Base-by-base conservation (phyloP, 1,140 invertebrate species). In the Drosophila ohnishii region DNA sequence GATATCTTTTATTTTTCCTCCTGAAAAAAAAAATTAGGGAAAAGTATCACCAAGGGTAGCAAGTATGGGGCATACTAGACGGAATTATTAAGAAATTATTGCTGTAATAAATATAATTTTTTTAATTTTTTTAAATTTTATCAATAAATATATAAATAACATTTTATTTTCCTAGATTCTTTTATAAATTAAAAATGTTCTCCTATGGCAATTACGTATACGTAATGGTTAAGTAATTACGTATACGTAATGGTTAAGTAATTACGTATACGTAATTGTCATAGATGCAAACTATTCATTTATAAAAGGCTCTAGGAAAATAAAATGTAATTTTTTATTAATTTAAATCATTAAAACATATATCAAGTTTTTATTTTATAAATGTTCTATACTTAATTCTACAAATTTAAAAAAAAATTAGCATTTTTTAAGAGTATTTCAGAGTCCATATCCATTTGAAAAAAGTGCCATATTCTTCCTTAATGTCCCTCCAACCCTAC, bases 1-100 rank as follows among this genome's bases (percentile, higher is more conserved):
- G 35, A 71, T 35, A 48, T 71, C 51, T 70, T 69, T 70, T 71
- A 67, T 71, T 69, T 71, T 69, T 57, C 35, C n/a, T 32, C 50
- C 64, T 48, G 42, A 40, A 25, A 28, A 35, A 59, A 70, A 67
- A 71, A 70, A 70, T 58, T 59, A 58, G 51, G 19, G 4, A 58
- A 47, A 39, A 59, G 42, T 71, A 59, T 71, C 13, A 13, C 5
- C 34, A 47, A 25, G 66, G 65, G 65, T 71, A 71, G 42, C 34
- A 30, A 30, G 16, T 13, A 5, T 8, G 2, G 16, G 60, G 34
- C 34, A 30, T 58, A 30, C 5, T 5, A 8, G 42, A 1, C 19
- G 3, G 14, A 32, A 11, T 39, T 47, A 14, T 47, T 47, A 28
- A 9, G 6, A 28, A n/a, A 28, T 47, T 47, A 22, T 47, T 8